phyloP scores from a whole-genome alignment of 2,113 vertebrate genomes.

The Solea solea region DNA sequence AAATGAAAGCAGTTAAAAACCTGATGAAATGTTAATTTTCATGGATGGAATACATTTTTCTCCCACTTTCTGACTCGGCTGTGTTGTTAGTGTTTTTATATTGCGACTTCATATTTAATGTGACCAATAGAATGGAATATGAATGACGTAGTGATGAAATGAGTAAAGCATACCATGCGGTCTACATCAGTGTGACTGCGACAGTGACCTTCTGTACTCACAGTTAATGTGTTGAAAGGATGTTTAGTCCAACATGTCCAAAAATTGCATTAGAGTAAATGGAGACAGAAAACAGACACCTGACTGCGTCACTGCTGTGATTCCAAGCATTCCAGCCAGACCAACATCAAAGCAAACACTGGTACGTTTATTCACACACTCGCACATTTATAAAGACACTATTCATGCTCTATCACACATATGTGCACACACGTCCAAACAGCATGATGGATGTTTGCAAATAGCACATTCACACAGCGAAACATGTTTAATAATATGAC shows the following conservation, averaged over 20 bases:
- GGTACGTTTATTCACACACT: slow-evolving; percentile 6
- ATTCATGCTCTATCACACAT: not conserved
- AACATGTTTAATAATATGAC: slow-evolving; percentile 20
- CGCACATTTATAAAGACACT: not conserved
- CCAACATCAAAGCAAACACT: slow-evolving; percentile 15
- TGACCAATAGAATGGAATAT: too few relatives aligned
- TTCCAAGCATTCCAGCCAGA: slow-evolving; percentile 37
- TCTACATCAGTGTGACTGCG: slow-evolving; percentile 2
- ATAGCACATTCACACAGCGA: not conserved
- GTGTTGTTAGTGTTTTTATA: too few relatives aligned
- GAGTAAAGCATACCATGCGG: slow-evolving; percentile 13
- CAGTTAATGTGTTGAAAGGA: slow-evolving; percentile 53
- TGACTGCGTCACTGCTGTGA: slow-evolving; percentile 38
- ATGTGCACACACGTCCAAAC: not conserved
- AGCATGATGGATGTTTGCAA: slow-evolving; percentile 8
- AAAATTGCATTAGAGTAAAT: slow-evolving; percentile 28
- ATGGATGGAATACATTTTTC: too few relatives aligned
- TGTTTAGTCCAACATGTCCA: slow-evolving; percentile 59
- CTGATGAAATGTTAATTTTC: too few relatives aligned
- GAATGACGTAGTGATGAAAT: slow-evolving; percentile 4
- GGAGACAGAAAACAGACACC: slow-evolving; percentile 57
- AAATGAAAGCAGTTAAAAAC: too few relatives aligned
- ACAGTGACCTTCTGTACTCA: slow-evolving; percentile 20
- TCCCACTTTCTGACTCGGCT: too few relatives aligned
- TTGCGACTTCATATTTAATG: too few relatives aligned